A percentile compares a stretch with the other conserved stretches of the same genome.
These are phyloP conservation scores for Tragelaphus imberbis DNA, from an alignment of 2,113 vertebrate genomes.

Conservation along the genomic window DNA sequence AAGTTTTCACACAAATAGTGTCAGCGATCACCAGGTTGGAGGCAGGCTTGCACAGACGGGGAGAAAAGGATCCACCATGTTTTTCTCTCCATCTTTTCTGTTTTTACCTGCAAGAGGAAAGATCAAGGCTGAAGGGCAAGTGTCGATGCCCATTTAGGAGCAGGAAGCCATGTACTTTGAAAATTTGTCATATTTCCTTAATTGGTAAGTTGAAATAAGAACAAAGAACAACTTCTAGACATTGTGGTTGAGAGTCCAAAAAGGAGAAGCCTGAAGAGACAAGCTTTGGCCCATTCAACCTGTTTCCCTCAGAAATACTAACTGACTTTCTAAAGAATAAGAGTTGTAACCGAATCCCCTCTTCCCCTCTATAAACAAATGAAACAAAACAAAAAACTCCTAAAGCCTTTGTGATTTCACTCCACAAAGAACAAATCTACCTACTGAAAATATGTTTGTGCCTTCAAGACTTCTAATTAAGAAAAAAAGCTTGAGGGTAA, in stretches of 20 bases:
- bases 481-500: neutral
- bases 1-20: conserved; percentile 63
- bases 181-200: too few species aligned
- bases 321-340: too few species aligned
- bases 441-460: neutral
- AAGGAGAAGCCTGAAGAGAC: too few species aligned
- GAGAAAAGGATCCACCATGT: conserved; percentile 69
- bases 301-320: too few species aligned
- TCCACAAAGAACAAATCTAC: neutral
- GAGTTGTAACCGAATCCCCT: neutral
- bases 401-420: neutral
- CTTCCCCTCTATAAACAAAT: neutral
- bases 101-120: conserved; percentile 76
- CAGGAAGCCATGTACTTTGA: too few species aligned
- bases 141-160: too few species aligned
- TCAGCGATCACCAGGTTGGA: conserved; percentile 72
- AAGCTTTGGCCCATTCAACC: too few species aligned
- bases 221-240: too few species aligned
- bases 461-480: neutral
- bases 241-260: too few species aligned
- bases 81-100: conserved; percentile 74
- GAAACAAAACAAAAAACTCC: neutral
- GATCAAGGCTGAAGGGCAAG: neutral
- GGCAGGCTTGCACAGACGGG: conserved; percentile 73
- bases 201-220: too few species aligned